Conservation (phyloP, 1,140 invertebrate species). For the Caenorhabditis tropicalis region DNA sequence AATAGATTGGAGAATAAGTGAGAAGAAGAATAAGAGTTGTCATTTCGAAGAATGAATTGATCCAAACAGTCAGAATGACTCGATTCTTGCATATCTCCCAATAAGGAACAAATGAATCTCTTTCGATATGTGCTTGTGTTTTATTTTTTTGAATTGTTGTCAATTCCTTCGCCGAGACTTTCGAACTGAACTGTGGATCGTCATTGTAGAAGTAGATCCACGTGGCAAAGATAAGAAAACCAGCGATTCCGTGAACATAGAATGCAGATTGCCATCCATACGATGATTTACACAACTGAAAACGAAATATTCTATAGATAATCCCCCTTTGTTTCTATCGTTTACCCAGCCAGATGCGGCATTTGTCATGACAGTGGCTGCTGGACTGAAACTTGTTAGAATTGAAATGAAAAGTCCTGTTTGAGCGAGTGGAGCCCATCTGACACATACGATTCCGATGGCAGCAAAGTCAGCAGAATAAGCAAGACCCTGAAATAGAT, state of each 20-base stretch:
- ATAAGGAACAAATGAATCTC: constrained; percentile 54
- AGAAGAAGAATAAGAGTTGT: constrained; percentile 44
- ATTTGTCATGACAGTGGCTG: constrained; percentile 49
- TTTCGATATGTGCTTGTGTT: constrained; percentile 51
- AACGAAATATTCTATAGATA: background rate
- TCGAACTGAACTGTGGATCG: constrained; percentile 45
- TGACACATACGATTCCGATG: constrained; percentile 44
- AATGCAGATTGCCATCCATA: constrained; percentile 54
- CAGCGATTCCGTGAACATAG: constrained; percentile 38
- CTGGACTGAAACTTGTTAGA: constrained; percentile 51
- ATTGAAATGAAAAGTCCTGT: constrained; percentile 51
- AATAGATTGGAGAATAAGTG: constrained; percentile 53
- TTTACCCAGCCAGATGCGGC: constrained; percentile 38
- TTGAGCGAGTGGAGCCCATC: constrained; percentile 56
- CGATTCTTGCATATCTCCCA: constrained; percentile 50
- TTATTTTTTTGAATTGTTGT: constrained; percentile 49
- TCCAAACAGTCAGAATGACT: constrained; percentile 50
- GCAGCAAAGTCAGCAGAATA: constrained; percentile 50
- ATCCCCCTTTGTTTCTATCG: background rate
- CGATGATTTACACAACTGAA: constrained; percentile 53
- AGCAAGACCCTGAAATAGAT: constrained; percentile 49
- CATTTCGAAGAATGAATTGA: constrained; percentile 53
- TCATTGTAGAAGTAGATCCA: constrained; percentile 50
- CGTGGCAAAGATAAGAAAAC: constrained; percentile 14
- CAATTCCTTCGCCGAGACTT: constrained; percentile 35